Conservation (phyloP, 2,888 invertebrate genomes). For the Xanthia togata region DNA sequence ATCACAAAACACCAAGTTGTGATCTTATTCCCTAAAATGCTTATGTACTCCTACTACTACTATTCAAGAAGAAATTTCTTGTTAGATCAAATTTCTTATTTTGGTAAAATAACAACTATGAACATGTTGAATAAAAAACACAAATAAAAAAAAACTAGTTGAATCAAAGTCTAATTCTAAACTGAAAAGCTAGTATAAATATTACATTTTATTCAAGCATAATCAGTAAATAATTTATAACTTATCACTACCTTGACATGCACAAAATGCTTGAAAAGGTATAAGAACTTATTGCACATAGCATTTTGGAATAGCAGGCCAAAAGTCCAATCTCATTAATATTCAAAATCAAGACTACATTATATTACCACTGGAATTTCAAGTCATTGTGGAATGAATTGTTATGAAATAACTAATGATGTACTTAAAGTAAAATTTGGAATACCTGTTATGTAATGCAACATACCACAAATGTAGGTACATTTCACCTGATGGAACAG, state of each 20-base stretch:
- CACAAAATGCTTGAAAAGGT: conserved; percentile 18
- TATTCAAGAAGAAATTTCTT: not conserved
- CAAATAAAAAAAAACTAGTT: not conserved
- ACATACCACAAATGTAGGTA: conserved; percentile 30
- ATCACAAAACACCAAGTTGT: not conserved
- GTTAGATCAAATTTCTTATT: not conserved
- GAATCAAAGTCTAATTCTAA: not conserved
- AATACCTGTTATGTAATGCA: conserved; percentile 30
- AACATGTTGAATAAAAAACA: not conserved
- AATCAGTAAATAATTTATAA: conserved; percentile 30
- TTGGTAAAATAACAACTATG: not conserved
- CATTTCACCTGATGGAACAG: conserved; percentile 49
- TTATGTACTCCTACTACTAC: too few relatives aligned
- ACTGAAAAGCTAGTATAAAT: conserved; percentile 3
- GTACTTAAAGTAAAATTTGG: conserved; percentile 8
- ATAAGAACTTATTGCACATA: conserved; percentile 17
- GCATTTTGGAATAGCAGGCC: conserved; percentile 13
- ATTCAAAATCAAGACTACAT: conserved; percentile 14
- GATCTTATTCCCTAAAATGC: not conserved
- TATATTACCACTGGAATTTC: conserved; percentile 5
- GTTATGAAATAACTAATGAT: not conserved
- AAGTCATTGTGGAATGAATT: conserved; percentile 11
- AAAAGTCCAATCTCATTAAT: conserved; percentile 25
- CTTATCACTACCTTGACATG: conserved; percentile 13
- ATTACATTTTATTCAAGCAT: too few relatives aligned